Base-by-base conservation (phyloP, 2,797 vertebrate species). In the Oryzias sinensis region DNA sequence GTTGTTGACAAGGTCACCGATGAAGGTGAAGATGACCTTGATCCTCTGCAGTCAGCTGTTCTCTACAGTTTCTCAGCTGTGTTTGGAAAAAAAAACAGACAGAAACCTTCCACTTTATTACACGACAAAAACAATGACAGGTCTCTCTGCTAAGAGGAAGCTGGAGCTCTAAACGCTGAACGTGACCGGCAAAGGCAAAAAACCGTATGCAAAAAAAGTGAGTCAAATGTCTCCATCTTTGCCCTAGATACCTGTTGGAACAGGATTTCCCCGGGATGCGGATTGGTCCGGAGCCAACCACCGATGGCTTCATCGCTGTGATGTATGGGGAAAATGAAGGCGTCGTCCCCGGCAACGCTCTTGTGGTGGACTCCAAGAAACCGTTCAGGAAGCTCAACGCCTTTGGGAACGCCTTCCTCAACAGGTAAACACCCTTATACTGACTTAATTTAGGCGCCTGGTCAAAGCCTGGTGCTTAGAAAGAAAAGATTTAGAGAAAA, bases 241-340 rank as follows among this genome's bases (percentile, higher is more conserved):
- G 15, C 25, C n/a, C 0, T 68, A 98, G 97, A 73, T 99, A 98
- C 65, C 87, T 99, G 51, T 65, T 99, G 2, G 97, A 99, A 66
- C 94, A 99, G 84, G 96, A 99, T 46, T 98, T 99, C 55, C 97
- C 97, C 0, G 96, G 97, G 43, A 99, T 99, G 96, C 87, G 97
- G 65, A 98, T 99, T 16, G 97, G 97, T 20, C 97, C 97, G 0
- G 97, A 99, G 74, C 97, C 97, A 27, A 99, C 97, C 52, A 99
- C 97, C 0, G 97, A 99, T 70, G 97, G 96, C 43, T 99, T 99
- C 87, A 98, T 99, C 29, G 96, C 97, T 5, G 97, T 99, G 69
- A 99, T 99, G 97, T 90, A 96, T 4, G 96, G 95, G 2, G 95
- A 98, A 15, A 92, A 90, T 0, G 97, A 98, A 76, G 97, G 97